Evolutionary conservation across 35 echinoderm and acorn worm genomes (phyloP).

Genomic region (Anneissia japonica): DNA sequence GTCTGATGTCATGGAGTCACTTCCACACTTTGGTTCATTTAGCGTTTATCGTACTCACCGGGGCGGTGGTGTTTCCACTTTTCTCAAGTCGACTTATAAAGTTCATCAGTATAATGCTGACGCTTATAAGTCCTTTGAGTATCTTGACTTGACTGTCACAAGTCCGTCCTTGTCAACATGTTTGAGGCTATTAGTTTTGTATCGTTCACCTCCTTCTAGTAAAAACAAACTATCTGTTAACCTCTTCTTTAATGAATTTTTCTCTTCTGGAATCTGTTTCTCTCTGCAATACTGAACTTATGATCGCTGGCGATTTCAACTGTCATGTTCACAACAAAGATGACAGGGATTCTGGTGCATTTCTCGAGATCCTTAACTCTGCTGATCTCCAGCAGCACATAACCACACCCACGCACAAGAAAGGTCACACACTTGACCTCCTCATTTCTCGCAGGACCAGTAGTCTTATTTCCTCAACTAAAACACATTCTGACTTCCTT

Average conservation of each 20-base stretch:
- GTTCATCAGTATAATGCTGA: background rate
- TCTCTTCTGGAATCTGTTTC: background rate
- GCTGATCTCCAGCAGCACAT: slow-evolving; percentile 12
- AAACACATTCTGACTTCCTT: background rate
- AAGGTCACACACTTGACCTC: slow-evolving; percentile 10
- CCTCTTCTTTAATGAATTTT: slow-evolving; percentile 30
- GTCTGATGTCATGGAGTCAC: slow-evolving; percentile 6
- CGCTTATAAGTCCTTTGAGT: slow-evolving; percentile 12
- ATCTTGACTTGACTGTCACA: slow-evolving; percentile 9
- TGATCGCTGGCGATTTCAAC: slow-evolving; percentile 15
- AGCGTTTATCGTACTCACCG: background rate
- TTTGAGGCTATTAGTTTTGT: background rate
- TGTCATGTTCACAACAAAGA: background rate
- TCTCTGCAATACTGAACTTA: background rate
- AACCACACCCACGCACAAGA: background rate
- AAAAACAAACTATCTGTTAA: background rate
- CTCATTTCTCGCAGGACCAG: background rate
- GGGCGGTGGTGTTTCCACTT: background rate
- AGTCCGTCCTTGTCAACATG: background rate
- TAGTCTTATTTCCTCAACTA: background rate
- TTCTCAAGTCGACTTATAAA: background rate
- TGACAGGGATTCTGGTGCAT: background rate
- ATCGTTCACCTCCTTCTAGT: slow-evolving; percentile 4
- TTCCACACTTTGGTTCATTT: background rate
- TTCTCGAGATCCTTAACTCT: background rate